Base-by-base conservation (phyloP, 2,113 vertebrate genomes). In the Cyrtonyx montezumae region DNA sequence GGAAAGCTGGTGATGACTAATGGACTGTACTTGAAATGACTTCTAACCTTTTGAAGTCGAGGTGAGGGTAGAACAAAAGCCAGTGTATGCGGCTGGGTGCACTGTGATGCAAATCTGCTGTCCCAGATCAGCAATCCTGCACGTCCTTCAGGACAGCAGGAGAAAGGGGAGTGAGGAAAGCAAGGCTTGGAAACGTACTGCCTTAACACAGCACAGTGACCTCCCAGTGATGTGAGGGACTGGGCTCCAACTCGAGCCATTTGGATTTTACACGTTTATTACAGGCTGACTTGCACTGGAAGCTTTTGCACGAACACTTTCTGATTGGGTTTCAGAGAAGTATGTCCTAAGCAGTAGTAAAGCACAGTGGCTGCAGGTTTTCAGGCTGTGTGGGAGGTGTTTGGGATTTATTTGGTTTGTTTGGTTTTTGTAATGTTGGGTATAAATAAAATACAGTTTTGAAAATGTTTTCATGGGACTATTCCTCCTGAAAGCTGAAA, bases 401-500 rank as follows among this genome's bases (percentile, higher is more conserved):
- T 79, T 34, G 36, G 49, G 8, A 11, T 68, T 51, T 80, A 63
- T 40, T 40, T 63, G 37, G 10, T 8, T 22, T 36, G 3, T 26
- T n/a, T 70, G 26, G 30, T 18, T 68, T 51, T 45, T 71, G 58
- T 49, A 48, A 56, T 5, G 18, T 40, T 90, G 67, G 46, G 19
- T 71, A 36, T 56, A 88, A 96, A 96, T 95, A 96, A 96, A 96
- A 79, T 28, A 70, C 32, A 34, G 30, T 84, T 94, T 68, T 90
- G 36, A 86, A 85, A 87, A 21, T 82, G 59, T 61, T 95, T 94
- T 61, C 17, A 18, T 17, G 15, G 56, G 76, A 90, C 19, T 78
- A 20, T 83, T 90, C 61, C 43, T 84, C 16, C 45, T 59, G 68
- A 70, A 74, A 67, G 45, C 42, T 30, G 11, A 46, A 56, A 55